Conservation (phyloP, 2,888 invertebrate genomes). For the Cataglyphis rosenhaueri region DNA sequence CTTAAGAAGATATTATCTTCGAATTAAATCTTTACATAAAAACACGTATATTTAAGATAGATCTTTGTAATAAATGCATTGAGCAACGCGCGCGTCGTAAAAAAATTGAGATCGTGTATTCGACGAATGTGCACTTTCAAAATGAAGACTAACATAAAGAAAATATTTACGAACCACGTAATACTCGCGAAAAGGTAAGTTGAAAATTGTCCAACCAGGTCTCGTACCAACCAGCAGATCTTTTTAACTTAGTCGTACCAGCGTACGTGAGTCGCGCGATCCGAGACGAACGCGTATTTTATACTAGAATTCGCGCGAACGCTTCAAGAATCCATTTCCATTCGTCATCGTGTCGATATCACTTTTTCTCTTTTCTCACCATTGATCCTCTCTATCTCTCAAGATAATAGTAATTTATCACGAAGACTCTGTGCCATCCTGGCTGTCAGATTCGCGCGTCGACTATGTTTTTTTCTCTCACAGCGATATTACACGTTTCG, state of each 20-base stretch:
- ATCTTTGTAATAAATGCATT: conserved; percentile 1
- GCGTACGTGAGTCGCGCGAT: conserved; percentile 7
- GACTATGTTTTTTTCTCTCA: conserved; percentile 34
- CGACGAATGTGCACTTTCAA: background rate
- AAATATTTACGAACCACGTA: conserved; percentile 24
- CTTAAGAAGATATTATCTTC: background rate
- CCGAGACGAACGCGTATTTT: conserved; percentile 25
- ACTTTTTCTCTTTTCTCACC: conserved; percentile 42
- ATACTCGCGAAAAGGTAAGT: background rate
- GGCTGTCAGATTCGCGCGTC: conserved; percentile 39
- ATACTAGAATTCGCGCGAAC: conserved; percentile 41
- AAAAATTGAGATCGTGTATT: conserved; percentile 13
- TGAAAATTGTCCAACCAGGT: conserved; percentile 39
- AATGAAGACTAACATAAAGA: background rate
- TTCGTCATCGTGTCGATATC: conserved; percentile 41
- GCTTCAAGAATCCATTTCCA: conserved; percentile 56
- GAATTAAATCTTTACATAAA: background rate
- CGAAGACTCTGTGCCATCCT: conserved; percentile 25
- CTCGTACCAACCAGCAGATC: conserved; percentile 23
- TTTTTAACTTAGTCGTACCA: conserved; percentile 35
- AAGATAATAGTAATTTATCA: conserved; percentile 56
- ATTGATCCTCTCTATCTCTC: conserved; percentile 36
- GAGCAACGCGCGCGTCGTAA: background rate
- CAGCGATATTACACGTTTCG: conserved; percentile 6
- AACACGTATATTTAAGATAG: background rate